A percentile compares a stretch with the other conserved stretches of the same genome.
Evolutionary conservation across 2,888 invertebrate species (phyloP).

Genomic region (Drosophila kanekoi): DNA sequence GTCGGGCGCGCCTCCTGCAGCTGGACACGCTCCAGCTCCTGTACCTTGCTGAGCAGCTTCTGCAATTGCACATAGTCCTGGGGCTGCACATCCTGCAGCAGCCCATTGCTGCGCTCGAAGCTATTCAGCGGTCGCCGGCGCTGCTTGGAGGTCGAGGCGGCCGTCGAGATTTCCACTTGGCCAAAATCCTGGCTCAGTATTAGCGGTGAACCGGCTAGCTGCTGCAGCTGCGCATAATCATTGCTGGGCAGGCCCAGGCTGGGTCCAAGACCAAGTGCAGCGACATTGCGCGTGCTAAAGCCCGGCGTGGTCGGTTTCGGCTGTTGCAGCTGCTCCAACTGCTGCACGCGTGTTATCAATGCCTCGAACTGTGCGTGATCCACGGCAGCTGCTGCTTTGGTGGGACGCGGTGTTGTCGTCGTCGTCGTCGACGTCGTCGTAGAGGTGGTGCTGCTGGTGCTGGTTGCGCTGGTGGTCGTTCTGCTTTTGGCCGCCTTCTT

Average conservation of each 20-base stretch:
- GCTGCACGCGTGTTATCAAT: constrained; percentile 85
- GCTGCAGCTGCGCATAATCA: constrained; percentile 79
- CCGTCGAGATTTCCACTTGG: constrained; percentile 77
- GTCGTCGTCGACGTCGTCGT: constrained; percentile 44
- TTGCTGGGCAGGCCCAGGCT: constrained; percentile 66
- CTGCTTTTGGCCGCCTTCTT: constrained; percentile 46
- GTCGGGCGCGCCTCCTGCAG: constrained; percentile 64
- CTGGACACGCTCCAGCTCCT: constrained; percentile 82
- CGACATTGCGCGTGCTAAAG: constrained; percentile 78
- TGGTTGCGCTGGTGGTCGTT: constrained; percentile 33
- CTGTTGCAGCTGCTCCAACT: constrained; percentile 78
- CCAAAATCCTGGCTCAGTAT: constrained; percentile 22
- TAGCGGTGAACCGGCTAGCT: constrained; percentile 55
- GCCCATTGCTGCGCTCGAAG: constrained; percentile 79
- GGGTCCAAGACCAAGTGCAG: constrained; percentile 3
- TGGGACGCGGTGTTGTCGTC: constrained; percentile 58
- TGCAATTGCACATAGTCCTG: constrained; percentile 86
- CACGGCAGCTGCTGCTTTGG: constrained; percentile 61
- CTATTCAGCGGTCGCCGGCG: constrained; percentile 49
- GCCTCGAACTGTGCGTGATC: constrained; percentile 86
- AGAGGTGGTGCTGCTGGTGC: constrained; percentile 27
- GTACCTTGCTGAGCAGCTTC: constrained; percentile 85
- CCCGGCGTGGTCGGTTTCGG: constrained; percentile 60
- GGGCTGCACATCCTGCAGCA: constrained; percentile 83
- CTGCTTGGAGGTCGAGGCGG: constrained; percentile 68